Base-by-base conservation (phyloP, 2,113 vertebrate genomes). In the Macroglossus sobrinus region DNA sequence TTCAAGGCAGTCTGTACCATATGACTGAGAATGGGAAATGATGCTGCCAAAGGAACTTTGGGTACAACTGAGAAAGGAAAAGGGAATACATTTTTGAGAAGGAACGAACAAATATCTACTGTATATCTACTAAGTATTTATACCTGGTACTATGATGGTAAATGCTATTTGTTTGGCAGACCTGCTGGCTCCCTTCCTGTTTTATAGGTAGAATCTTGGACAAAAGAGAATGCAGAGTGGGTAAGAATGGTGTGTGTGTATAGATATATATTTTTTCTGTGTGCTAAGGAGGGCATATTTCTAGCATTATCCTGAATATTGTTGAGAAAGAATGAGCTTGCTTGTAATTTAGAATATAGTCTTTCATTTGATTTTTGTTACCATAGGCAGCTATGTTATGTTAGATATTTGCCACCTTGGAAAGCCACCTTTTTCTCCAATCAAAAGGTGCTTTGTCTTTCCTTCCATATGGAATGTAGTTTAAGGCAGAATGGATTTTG, bases 291-390 rank as follows among this genome's bases (percentile, higher is more conserved):
- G 74, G 28, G 61, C 13, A 19, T 26, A 28, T 74, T 87, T 79
- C n/a, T 93, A 35, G 50, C 43, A 71, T 75, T 89, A 75, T 79
- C 24, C 18, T 75, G 38, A 72, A 78, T 72, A 75, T 89, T 96
- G n/a, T 16, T 75, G 45, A 75, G 61, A 80, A 95, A 61, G 12
- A 45, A n/a, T 55, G n/a, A 75, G n/a, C 43, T 66, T 93, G 19
- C 63, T 69, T 93, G 55, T 53, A n/a, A 68, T 84, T 68, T 90
- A 69, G 66, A 71, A 68, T 38, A 79, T 21, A 93, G 28, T 74
- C 35, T 80, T 72, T 38, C 33, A 69, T 84, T 81, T 79, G 47
- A 85, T 68, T 93, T 94, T 91, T 89, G 24, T 92, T 80, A 59
- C 75, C 21, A n/a, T 38, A 16, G 45, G 15, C 26, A 66, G 22